These are phyloP conservation scores for Ancistrus triradiatus DNA, from an alignment of 2,113 vertebrate genomes.

Conservation along the genomic window DNA sequence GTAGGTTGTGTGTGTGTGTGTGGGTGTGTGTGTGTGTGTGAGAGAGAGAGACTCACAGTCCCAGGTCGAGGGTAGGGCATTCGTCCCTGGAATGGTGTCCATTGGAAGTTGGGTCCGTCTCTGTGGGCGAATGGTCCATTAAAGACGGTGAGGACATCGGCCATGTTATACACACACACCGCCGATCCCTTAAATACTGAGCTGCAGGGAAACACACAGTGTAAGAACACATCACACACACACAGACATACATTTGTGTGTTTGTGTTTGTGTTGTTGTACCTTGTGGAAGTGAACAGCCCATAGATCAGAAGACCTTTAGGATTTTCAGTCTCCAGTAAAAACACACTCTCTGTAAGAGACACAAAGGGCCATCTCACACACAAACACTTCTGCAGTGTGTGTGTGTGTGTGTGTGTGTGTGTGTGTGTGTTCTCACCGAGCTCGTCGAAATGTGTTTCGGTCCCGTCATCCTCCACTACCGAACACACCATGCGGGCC, in stretches of 20 bases:
- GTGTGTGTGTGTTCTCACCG: constrained; percentile 62
- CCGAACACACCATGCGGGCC: constrained; percentile 91
- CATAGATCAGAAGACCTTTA: constrained; percentile 85
- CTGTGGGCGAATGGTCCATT: constrained; percentile 97
- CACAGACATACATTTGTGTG: constrained; percentile 1
- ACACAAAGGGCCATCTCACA: neutral
- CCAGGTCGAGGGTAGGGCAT: constrained; percentile 95
- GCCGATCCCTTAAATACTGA: constrained; percentile 98
- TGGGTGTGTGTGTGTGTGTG: neutral
- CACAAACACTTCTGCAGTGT: constrained; percentile 9
- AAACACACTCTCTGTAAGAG: constrained; percentile 88
- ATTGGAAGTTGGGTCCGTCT: constrained; percentile 93
- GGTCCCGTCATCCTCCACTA: constrained; percentile 90
- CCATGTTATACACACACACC: constrained; percentile 93
- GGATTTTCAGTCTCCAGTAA: constrained; percentile 90
- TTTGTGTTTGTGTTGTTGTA: too few relatives aligned
- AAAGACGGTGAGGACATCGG: constrained; percentile 94
- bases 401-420: neutral
- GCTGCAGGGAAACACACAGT: constrained; percentile 60
- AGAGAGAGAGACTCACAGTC: constrained; percentile 77
- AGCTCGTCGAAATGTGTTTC: constrained; percentile 96
- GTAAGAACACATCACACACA: constrained; percentile 15
- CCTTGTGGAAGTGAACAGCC: constrained; percentile 96
- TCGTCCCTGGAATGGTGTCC: constrained; percentile 92
- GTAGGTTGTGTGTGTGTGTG: too few relatives aligned